phyloP scores from a whole-genome alignment of 2,113 vertebrate genomes.

The Gymnorhina tibicen region DNA sequence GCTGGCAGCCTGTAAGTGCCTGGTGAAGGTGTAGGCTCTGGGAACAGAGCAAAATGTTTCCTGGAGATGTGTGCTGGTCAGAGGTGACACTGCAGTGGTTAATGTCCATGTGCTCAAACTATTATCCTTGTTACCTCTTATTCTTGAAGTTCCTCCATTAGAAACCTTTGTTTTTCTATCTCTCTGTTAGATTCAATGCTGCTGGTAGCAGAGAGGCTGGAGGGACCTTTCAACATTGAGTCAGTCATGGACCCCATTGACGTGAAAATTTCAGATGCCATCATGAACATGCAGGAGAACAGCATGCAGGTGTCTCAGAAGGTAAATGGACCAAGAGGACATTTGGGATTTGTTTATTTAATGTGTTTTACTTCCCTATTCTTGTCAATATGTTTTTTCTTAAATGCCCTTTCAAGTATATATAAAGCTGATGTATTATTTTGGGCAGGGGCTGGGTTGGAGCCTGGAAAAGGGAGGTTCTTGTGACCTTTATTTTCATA shows the following conservation, averaged over 20 bases:
- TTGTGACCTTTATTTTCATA: neutral
- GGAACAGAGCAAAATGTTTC: neutral
- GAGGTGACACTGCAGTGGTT: neutral
- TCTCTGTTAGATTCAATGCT: conserved; percentile 86
- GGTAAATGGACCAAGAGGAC: conserved; percentile 63
- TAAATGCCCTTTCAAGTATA: neutral
- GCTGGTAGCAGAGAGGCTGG: conserved; percentile 87
- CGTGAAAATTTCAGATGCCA: conserved; percentile 95
- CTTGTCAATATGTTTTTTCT: neutral
- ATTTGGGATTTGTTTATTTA: neutral
- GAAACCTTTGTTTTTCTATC: neutral
- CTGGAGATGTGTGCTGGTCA: neutral
- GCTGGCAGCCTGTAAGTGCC: neutral
- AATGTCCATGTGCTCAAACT: neutral
- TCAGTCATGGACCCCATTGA: conserved; percentile 96
- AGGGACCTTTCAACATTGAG: conserved; percentile 97
- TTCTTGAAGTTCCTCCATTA: neutral
- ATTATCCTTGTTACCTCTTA: neutral
- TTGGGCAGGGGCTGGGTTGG: neutral
- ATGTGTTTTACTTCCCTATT: neutral
- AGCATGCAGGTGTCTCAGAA: conserved; percentile 96
- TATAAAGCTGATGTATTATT: neutral
- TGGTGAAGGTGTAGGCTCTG: neutral
- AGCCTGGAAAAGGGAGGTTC: neutral
- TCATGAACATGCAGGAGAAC: conserved; percentile 99